Conservation (phyloP, 1,140 invertebrate genomes). For the Drosophila bocki region DNA sequence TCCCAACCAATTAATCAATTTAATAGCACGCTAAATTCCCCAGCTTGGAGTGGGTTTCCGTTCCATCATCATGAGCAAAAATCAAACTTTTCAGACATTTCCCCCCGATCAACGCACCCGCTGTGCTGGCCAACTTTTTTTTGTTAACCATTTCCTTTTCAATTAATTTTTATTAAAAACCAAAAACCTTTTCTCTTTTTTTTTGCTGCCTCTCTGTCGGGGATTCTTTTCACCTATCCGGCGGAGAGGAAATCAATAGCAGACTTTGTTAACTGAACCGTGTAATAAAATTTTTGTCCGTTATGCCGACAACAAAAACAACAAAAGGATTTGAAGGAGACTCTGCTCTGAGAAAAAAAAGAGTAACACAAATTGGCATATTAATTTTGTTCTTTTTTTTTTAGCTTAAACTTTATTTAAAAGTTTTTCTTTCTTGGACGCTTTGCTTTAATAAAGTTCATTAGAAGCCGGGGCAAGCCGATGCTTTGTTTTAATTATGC, state of each 20-base stretch:
- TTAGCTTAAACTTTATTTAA: slow-evolving; percentile 45
- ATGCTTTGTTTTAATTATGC: slow-evolving; percentile 74
- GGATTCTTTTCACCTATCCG: slow-evolving; percentile 37
- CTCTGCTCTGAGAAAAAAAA: not conserved
- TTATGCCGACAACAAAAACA: slow-evolving; percentile 17
- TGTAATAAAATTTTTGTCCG: slow-evolving; percentile 64
- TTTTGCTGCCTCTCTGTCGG: not conserved
- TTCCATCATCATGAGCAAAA: slow-evolving; percentile 20
- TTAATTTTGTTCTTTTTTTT: slow-evolving; percentile 49
- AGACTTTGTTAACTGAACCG: slow-evolving; percentile 68
- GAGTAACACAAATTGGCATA: slow-evolving; percentile 65
- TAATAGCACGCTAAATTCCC: slow-evolving; percentile 39
- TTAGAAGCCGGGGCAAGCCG: slow-evolving; percentile 43
- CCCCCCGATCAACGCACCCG: slow-evolving; percentile 8
- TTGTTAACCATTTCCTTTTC: slow-evolving; percentile 57
- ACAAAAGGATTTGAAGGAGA: not conserved
- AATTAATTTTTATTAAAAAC: slow-evolving; percentile 74
- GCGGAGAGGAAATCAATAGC: slow-evolving; percentile 61
- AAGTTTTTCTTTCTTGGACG: slow-evolving; percentile 31
- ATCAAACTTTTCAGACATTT: slow-evolving; percentile 66
- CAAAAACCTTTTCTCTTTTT: slow-evolving; percentile 50
- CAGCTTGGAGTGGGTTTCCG: slow-evolving; percentile 4
- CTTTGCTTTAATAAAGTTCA: slow-evolving; percentile 62
- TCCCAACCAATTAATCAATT: slow-evolving; percentile 47
- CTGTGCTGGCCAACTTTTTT: not conserved